Evolutionary conservation across 2,113 vertebrate species (phyloP).

Genomic region (Pelmatolapia mariae): DNA sequence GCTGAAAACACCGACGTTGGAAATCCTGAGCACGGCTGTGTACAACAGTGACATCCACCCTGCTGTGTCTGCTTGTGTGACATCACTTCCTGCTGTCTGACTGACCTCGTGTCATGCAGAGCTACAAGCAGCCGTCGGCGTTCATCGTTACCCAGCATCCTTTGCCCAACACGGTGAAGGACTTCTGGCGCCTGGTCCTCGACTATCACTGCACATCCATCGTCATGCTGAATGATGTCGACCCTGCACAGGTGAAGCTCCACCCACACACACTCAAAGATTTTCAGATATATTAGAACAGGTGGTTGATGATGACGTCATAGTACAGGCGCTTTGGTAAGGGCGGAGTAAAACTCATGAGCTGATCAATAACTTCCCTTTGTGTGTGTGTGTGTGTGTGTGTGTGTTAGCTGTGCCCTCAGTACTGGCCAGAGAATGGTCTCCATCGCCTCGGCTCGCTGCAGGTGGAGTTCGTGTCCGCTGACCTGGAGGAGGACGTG

Average conservation of each 20-base stretch:
- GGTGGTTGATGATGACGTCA: background rate
- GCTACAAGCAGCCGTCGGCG: constrained; percentile 96
- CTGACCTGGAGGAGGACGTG: constrained; percentile 95
- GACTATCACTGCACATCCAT: constrained; percentile 97
- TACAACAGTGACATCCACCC: background rate
- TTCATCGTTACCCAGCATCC: constrained; percentile 99
- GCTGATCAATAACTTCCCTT: background rate
- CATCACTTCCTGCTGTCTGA: background rate
- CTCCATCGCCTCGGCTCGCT: constrained; percentile 91
- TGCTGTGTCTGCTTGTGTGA: constrained; percentile 44
- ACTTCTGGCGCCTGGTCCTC: constrained; percentile 96
- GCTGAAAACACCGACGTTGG: background rate
- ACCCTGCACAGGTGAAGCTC: constrained; percentile 86
- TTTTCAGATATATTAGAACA: background rate
- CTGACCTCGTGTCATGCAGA: constrained; percentile 69
- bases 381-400: background rate
- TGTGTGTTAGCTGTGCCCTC: constrained; percentile 84
- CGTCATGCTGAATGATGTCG: constrained; percentile 96
- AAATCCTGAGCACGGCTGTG: background rate
- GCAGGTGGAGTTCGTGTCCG: constrained; percentile 97
- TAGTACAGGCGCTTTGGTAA: background rate
- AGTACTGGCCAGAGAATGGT: constrained; percentile 98
- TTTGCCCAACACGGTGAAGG: constrained; percentile 96
- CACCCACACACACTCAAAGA: background rate
- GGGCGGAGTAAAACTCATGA: background rate